These are phyloP conservation scores for Bradypus variegatus DNA, from an alignment of 2,797 vertebrate genomes.

Conservation along the genomic window DNA sequence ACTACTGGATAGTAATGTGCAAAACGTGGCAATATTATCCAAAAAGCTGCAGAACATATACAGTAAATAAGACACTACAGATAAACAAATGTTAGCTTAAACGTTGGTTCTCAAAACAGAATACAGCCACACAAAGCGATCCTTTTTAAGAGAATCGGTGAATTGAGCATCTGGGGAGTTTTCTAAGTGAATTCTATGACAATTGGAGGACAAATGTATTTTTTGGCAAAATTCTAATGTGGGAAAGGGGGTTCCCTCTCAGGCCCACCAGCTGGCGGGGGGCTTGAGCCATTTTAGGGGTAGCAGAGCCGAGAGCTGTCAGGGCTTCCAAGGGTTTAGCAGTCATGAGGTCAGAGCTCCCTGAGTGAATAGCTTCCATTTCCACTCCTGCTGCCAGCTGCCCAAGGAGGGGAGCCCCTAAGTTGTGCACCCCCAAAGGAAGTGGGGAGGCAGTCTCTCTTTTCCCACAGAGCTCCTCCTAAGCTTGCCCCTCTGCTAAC, in stretches of 20 bases:
- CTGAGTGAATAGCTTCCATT: constrained; percentile 50
- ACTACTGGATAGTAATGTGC: neutral
- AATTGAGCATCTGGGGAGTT: neutral
- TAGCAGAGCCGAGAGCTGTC: neutral
- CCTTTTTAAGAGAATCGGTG: neutral
- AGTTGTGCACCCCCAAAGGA: constrained; percentile 21
- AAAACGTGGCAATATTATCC: neutral
- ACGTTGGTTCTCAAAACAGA: neutral
- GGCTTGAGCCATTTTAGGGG: neutral
- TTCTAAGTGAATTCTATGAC: constrained; percentile 10
- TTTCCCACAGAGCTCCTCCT: neutral
- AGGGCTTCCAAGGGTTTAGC: constrained; percentile 45
- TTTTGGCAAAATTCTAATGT: constrained; percentile 33
- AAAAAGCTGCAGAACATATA: neutral
- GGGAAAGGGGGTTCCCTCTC: neutral
- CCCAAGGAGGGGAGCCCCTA: constrained; percentile 46
- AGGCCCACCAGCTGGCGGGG: constrained; percentile 21
- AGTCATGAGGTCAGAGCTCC: constrained; percentile 44
- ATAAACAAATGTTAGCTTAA: neutral
- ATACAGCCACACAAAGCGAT: neutral
- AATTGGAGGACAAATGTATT: constrained; percentile 22
- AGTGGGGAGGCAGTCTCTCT: constrained; percentile 19
- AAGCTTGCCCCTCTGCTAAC: neutral
- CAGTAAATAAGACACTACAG: neutral
- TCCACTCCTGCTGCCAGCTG: constrained; percentile 50